Evolutionary conservation across 2,113 vertebrate species (phyloP).

Genomic region (Sakesphorus luctuosus): DNA sequence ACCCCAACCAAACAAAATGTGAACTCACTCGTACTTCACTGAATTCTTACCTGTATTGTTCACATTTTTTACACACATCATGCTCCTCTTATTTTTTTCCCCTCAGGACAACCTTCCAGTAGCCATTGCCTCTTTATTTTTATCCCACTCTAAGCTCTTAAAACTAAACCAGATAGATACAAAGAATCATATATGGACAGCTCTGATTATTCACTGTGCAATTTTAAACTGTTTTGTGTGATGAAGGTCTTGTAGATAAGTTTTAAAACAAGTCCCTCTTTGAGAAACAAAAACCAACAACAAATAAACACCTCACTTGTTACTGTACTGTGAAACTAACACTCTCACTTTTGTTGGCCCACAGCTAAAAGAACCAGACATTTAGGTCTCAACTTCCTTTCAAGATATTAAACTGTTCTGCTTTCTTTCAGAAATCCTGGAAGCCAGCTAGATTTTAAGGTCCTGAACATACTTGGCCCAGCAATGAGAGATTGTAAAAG

Average conservation of each 20-base stretch:
- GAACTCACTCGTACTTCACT: accelerated
- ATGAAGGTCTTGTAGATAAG: not conserved
- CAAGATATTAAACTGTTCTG: not conserved
- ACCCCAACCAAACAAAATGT: accelerated
- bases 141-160: not conserved
- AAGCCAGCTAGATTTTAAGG: not conserved
- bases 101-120: not conserved
- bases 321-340: not conserved
- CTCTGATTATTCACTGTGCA: not conserved
- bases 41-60: not conserved
- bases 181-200: not conserved
- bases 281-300: not conserved
- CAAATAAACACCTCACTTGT: not conserved
- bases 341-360: not conserved
- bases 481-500: not conserved
- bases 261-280: accelerated
- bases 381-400: not conserved
- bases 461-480: not conserved
- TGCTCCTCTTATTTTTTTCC: not conserved
- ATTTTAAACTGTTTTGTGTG: not conserved
- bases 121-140: not conserved
- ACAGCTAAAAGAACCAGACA: not conserved
- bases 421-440: not conserved
- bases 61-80: not conserved
- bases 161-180: not conserved